phyloP scores from a whole-genome alignment of 2,888 invertebrate genomes.

The Dynastes tityus region DNA sequence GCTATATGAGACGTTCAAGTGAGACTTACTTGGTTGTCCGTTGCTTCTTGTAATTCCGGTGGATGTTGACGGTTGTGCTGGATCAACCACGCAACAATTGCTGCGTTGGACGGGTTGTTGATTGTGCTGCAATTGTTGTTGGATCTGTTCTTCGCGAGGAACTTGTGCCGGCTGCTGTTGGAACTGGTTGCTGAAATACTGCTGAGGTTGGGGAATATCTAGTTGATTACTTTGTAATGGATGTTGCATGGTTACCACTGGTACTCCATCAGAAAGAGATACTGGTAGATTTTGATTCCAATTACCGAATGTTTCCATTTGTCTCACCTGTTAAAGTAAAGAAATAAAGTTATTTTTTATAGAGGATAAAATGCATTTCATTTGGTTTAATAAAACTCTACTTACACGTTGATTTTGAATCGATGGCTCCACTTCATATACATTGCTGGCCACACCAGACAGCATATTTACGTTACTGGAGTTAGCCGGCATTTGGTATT shows the following conservation, averaged over 20 bases:
- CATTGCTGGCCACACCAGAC: background rate
- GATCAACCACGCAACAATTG: background rate
- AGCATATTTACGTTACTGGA: background rate
- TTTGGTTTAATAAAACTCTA: background rate
- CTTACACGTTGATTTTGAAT: slow-evolving; percentile 14
- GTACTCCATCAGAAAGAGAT: background rate
- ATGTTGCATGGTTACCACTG: no score
- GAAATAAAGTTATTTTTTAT: background rate
- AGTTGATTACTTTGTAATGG: no score
- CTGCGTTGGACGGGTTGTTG: background rate
- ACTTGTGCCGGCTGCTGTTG: background rate
- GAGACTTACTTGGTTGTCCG: slow-evolving; percentile 2
- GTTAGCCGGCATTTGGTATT: background rate
- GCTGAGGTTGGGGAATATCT: no score
- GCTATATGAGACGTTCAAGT: background rate
- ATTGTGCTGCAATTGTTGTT: background rate
- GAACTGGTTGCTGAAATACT: background rate
- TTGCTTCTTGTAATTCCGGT: background rate
- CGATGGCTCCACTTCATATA: no score
- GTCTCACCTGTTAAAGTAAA: background rate
- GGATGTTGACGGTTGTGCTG: background rate
- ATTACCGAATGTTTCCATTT: background rate
- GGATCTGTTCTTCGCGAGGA: background rate
- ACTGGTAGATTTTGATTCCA: background rate
- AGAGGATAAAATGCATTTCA: background rate